Evolutionary conservation across 2,888 invertebrate species (phyloP).

Genomic region (Leucania comma): DNA sequence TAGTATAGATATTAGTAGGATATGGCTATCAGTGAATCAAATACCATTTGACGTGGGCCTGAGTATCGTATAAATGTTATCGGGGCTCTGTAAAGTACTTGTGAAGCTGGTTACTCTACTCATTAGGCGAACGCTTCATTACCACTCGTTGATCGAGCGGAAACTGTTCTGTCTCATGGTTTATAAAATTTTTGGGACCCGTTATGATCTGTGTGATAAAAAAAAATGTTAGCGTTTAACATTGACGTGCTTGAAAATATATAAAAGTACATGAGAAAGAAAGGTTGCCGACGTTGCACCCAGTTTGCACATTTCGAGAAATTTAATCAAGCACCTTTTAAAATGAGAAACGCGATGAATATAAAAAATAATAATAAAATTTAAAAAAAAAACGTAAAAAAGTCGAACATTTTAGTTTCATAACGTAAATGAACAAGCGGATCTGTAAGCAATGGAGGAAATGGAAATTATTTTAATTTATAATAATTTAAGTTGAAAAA

Average conservation of each 20-base stretch:
- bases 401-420: constrained; percentile 41
- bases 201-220: constrained; percentile 82
- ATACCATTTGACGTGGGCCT: constrained; percentile 18
- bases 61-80: constrained; percentile 17
- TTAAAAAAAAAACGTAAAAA: constrained; percentile 20
- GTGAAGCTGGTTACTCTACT: constrained; percentile 74
- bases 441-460: constrained; percentile 51
- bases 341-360: constrained; percentile 58
- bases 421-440: constrained; percentile 40
- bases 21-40: constrained; percentile 24
- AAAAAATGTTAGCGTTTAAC: constrained; percentile 64
- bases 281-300: constrained; percentile 81
- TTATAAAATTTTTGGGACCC: constrained; percentile 83
- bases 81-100: constrained; percentile 63
- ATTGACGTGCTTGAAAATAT: constrained; percentile 65
- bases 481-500: constrained; percentile 53
- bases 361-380: constrained; percentile 38
- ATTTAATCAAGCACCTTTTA: constrained; percentile 67
- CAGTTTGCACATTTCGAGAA: constrained; percentile 81
- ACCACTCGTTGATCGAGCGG: constrained; percentile 84
- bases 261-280: constrained; percentile 78
- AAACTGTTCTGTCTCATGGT: constrained; percentile 85
- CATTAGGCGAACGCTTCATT: constrained; percentile 86
- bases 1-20: constrained; percentile 12
- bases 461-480: constrained; percentile 45